Conservation (phyloP, 1,140 invertebrate species). For the Panulirus ornatus region DNA sequence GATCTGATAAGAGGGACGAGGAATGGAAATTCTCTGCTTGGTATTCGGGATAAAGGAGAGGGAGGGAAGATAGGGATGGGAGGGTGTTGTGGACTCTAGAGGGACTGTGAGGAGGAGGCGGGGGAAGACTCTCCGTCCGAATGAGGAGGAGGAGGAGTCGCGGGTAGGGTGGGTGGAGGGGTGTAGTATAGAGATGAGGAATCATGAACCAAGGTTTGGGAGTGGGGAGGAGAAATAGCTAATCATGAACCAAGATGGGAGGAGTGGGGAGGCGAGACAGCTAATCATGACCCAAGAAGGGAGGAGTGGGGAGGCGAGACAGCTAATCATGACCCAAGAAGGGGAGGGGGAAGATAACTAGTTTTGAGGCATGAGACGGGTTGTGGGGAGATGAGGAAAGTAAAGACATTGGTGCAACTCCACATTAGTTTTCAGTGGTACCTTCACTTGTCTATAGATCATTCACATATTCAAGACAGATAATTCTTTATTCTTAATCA, state of each 20-base stretch:
- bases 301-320: background rate
- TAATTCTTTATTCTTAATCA: no score
- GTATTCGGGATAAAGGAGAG: no score
- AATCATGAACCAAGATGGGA: background rate
- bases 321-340: background rate
- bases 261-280: background rate
- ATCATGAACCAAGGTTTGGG: background rate
- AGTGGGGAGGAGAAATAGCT: background rate
- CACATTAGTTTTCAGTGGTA: no score
- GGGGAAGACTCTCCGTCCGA: background rate
- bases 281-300: background rate
- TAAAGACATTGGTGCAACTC: background rate
- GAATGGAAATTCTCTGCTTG: no score
- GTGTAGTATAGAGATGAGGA: background rate
- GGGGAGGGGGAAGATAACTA: background rate
- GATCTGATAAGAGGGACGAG: no score
- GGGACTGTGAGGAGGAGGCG: background rate
- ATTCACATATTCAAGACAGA: no score
- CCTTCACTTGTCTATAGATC: no score
- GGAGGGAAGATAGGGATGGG: background rate
- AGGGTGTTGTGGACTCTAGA: no score
- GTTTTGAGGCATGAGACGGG: background rate
- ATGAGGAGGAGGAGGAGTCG: background rate
- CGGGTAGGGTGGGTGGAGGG: background rate
- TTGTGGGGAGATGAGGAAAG: background rate